phyloP scores from a whole-genome alignment of 53 echinoderm and acorn worm species.

The Holothuria leucospilota region DNA sequence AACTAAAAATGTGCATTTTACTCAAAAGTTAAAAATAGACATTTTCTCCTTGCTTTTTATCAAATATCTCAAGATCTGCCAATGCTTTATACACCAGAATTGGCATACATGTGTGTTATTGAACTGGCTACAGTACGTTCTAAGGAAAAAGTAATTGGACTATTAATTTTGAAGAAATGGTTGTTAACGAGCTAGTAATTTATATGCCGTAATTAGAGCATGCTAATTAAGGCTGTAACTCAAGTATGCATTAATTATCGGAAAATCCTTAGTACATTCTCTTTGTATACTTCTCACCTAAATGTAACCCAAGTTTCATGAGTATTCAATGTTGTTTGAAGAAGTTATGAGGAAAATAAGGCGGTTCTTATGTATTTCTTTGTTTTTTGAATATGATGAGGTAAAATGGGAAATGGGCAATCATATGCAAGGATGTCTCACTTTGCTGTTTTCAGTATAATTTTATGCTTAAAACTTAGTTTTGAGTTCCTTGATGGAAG shows the following conservation, averaged over 20 bases:
- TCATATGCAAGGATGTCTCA: too few relatives aligned
- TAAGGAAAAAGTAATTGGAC: background rate
- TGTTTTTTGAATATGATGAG: background rate
- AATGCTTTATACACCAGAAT: background rate
- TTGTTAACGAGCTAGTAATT: background rate
- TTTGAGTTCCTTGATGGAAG: background rate
- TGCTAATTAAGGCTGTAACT: too few relatives aligned
- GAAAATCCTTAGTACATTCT: too few relatives aligned
- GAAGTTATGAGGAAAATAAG: constrained; percentile 6
- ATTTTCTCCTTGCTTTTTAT: background rate
- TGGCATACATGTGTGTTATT: background rate
- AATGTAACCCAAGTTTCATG: too few relatives aligned
- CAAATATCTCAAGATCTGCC: background rate
- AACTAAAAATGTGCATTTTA: background rate
- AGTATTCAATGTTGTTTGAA: background rate
- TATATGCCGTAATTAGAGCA: too few relatives aligned
- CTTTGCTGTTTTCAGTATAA: too few relatives aligned
- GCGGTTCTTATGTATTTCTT: background rate
- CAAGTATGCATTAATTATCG: too few relatives aligned
- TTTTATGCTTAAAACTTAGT: too few relatives aligned
- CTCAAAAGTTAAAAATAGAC: background rate
- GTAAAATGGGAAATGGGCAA: background rate
- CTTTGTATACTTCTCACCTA: too few relatives aligned
- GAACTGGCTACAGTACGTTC: background rate
- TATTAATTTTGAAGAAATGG: background rate